Conservation (phyloP, 2,113 vertebrate species). For the Lethenteron camtschaticum region DNA sequence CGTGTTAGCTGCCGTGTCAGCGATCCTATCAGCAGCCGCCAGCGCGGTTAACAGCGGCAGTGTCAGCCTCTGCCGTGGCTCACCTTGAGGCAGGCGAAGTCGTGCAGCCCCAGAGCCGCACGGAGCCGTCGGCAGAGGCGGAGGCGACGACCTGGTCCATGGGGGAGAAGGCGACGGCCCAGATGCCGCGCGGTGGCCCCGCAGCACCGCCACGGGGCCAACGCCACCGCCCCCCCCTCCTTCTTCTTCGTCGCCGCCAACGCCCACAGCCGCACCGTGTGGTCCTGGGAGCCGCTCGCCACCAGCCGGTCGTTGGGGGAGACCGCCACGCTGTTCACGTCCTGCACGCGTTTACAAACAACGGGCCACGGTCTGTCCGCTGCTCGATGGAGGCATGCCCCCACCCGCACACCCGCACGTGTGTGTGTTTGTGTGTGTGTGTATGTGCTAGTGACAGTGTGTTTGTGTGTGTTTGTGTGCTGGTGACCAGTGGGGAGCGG, state of each 20-base stretch:
- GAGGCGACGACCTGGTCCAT: slow-evolving; percentile 69
- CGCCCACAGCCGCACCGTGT: slow-evolving; percentile 69
- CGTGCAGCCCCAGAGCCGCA: slow-evolving; percentile 69
- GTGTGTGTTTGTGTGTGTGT: no score
- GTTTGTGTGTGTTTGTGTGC: no score
- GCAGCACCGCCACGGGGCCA: slow-evolving; percentile 46
- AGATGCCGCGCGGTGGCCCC: slow-evolving; percentile 65
- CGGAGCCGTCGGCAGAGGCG: slow-evolving; percentile 57
- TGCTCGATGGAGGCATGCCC: no score
- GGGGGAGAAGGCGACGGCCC: slow-evolving; percentile 77
- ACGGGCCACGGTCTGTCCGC: no score
- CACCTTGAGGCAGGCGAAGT: slow-evolving; percentile 87
- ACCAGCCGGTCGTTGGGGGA: slow-evolving; percentile 82
- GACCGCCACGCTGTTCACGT: slow-evolving; percentile 62
- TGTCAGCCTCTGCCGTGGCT: background rate
- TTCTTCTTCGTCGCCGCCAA: slow-evolving; percentile 13
- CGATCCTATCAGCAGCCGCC: background rate
- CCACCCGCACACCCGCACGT: no score
- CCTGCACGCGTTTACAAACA: slow-evolving; percentile 21
- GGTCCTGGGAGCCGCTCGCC: slow-evolving; percentile 74
- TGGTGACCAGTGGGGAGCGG: no score
- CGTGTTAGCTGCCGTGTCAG: no score
- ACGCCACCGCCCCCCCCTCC: slow-evolving; percentile 9
- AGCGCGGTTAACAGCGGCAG: no score
- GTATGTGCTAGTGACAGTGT: no score